These are phyloP conservation scores for Lagothrix lagotricha DNA, from an alignment of 2,797 vertebrate genomes.

Conservation along the genomic window DNA sequence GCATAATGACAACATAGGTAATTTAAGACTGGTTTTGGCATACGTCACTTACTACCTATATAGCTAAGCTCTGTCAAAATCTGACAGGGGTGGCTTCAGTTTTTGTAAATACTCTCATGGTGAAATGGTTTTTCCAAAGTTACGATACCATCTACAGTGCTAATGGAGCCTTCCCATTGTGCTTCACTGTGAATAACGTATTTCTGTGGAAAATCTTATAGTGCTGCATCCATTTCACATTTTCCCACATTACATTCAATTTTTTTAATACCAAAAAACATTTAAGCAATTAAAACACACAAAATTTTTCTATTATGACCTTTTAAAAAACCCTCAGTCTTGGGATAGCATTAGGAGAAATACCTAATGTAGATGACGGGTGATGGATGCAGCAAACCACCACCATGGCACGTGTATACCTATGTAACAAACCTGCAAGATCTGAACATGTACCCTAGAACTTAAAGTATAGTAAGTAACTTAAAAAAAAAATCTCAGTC, in stretches of 20 bases:
- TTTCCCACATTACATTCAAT: neutral
- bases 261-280: conserved; percentile 2
- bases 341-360: too few relatives aligned
- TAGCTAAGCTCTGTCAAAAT: neutral
- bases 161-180: conserved; percentile 37
- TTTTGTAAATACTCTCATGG: neutral
- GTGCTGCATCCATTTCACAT: neutral
- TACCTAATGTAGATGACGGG: too few relatives aligned
- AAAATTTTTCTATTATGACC: neutral
- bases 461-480: too few relatives aligned
- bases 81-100: neutral
- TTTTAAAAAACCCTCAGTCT: neutral
- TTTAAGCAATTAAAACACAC: neutral
- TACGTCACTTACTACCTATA: neutral
- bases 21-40: conserved; percentile 41
- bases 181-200: conserved; percentile 38
- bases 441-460: too few relatives aligned
- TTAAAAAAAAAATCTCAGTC: too few relatives aligned
- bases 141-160: neutral
- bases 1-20: conserved; percentile 13
- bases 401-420: too few relatives aligned
- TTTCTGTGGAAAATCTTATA: neutral
- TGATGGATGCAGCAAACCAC: too few relatives aligned
- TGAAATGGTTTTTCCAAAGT: conserved; percentile 62
- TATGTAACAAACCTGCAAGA: too few relatives aligned